Evolutionary conservation across 2,888 invertebrate species (phyloP), one percentile per base, ranked within the genome.

Genomic region (Caradrina clavipalpis): DNA sequence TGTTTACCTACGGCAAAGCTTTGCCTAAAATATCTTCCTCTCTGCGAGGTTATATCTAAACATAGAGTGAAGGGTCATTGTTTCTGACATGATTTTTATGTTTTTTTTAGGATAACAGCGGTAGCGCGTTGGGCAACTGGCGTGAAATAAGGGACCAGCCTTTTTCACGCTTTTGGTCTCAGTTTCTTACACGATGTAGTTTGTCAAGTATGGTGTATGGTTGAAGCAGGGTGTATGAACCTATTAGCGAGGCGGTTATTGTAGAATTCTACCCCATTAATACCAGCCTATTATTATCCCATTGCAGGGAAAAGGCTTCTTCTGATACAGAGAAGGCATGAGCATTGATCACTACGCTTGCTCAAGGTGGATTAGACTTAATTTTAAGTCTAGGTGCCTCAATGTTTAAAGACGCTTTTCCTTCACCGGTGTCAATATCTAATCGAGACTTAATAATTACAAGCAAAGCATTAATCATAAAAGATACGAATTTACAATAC

Each of bases 71-170:
- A 73, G 68, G 71, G 63, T 69, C 50, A 57, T 66, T 76, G 68
- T 65, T 70, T 53, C 56, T 73, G 78, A 80, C 73, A 78, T 82
- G 76, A 74, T 82, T 83, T 83, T 83, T 80, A 78, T 76, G 71
- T 8, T 73, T 75, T 73, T 80, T 81, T 66, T 62, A 69, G 73
- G 69, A 76, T 73, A 72, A 76, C 73, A 72, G 66, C 78, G 79
- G 81, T 82, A 81, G 70, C 67, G 74, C 66, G 69, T 77, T 68
- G 80, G 63, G 73, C 84, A 89, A 85, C 85, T 76, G 80, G 85
- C 91, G 91, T 91, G 90, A 90, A 91, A 91, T 90, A 87, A 90
- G 88, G 90, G 87, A 75, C 75, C 70, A 80, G 76, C 84, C 85
- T 85, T 88, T 88, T 86, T 86, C 74, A 87, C 85, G 84, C 80